phyloP scores from a whole-genome alignment of 2,113 vertebrate species.

The Neolamprologus toae region DNA sequence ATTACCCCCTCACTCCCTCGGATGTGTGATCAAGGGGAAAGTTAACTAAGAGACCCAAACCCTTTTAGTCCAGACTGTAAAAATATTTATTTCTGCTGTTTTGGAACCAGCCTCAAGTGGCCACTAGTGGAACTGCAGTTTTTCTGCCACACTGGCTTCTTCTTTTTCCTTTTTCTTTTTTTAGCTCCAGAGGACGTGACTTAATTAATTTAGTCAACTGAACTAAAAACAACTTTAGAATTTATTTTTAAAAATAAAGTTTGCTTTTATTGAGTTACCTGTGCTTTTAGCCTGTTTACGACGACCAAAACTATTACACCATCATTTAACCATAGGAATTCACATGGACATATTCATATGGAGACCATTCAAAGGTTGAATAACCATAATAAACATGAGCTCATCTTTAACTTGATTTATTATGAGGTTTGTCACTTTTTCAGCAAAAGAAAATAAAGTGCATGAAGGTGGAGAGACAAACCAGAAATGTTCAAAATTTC shows the following conservation, averaged over 20 bases:
- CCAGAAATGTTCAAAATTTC: neutral
- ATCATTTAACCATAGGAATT: neutral
- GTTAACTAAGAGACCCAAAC: neutral
- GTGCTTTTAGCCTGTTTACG: neutral
- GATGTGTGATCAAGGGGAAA: neutral
- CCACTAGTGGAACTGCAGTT: neutral
- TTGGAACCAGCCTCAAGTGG: neutral
- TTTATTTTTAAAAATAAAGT: fast-evolving
- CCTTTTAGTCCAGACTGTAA: neutral
- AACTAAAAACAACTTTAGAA: neutral
- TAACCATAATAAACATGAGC: neutral
- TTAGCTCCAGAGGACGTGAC: fast-evolving
- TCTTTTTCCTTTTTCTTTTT: neutral
- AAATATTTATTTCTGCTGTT: neutral
- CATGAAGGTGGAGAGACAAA: neutral
- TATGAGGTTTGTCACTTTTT: neutral
- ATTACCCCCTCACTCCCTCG: neutral
- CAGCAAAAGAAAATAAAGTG: neutral
- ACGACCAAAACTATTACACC: neutral
- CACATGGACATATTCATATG: neutral
- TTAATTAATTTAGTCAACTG: neutral
- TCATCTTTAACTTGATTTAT: neutral
- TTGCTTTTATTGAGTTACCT: neutral
- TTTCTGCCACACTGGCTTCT: neutral
- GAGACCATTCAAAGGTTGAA: neutral